phyloP scores from a whole-genome alignment of 2,797 vertebrate species.

The Helarctos malayanus region DNA sequence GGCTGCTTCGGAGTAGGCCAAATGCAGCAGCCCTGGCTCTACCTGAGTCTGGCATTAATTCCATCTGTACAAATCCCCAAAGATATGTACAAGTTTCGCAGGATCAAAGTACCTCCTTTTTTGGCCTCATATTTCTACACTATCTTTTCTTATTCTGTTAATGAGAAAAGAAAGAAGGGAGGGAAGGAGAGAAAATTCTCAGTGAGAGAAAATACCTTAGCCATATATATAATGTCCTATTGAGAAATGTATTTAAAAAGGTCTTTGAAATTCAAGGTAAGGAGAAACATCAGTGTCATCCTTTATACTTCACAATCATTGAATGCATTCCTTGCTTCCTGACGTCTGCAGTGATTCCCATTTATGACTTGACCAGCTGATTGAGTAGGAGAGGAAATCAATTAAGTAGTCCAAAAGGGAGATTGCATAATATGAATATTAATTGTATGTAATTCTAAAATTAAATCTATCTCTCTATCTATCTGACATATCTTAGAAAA shows the following conservation, averaged over 20 bases:
- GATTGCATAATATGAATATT: neutral
- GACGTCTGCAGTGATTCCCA: neutral
- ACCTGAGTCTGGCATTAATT: neutral
- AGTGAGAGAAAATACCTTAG: neutral
- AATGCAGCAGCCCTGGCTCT: neutral
- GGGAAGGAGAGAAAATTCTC: neutral
- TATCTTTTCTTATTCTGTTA: neutral
- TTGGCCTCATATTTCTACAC: neutral
- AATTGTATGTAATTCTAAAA: neutral
- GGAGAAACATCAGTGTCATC: neutral
- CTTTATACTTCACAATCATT: neutral
- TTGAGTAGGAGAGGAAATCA: neutral
- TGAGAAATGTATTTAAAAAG: neutral
- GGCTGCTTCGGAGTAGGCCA: neutral
- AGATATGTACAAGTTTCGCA: neutral
- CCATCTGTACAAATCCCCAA: neutral
- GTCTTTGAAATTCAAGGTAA: constrained; percentile 1
- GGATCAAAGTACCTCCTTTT: neutral
- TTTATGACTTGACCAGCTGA: neutral
- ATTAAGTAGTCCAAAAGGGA: neutral
- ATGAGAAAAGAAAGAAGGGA: neutral
- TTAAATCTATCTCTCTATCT: neutral
- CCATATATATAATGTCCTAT: neutral
- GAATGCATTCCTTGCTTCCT: neutral
- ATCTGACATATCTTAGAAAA: neutral